Base-by-base conservation (phyloP, 1,140 invertebrate genomes). In the Brachionus calyciflorus region DNA sequence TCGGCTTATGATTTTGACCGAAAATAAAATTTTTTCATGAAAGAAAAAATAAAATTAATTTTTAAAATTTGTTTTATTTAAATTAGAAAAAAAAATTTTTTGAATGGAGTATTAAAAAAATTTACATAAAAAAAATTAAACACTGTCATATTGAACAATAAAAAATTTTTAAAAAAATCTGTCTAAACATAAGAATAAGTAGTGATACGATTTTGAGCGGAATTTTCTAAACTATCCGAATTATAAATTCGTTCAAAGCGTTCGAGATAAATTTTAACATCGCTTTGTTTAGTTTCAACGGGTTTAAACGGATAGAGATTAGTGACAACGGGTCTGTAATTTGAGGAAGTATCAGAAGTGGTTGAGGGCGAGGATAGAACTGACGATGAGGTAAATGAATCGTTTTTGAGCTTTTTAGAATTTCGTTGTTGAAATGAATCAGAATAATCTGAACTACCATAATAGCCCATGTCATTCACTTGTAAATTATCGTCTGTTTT, bases 391-490 rank as follows among this genome's bases (percentile, higher is more conserved):
- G 69, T 73, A 40, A 73, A 73, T 5, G 69, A 73, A 14, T 33
- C 46, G 17, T 73, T 73, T 73, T 55, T 37, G 30, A 40, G 28
- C 14, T 33, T 73, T 55, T 49, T 73, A 1, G 7, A 33, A n/a
- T 30, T 73, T 21, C 24, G 24, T 24, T 73, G 69, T 24, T 49
- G 30, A 55, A 73, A 49, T 9, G 69, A 49, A 30, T 73, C 49
- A 21, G 69, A 73, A 24, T 73, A 73, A 19, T 73, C 69, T 14
- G 69, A 73, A 30, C 69, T 73, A 10, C 69, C 69, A 41, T 73
- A 73, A 30, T 73, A 73, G 46, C 69, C 69, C 46, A 73, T 33
- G 26, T 73, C 69, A 30, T 49, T 73, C 7, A 60, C 55, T 60
- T 60, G 55, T 0, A 60, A 19, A 9, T 60, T 33, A 19, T 60